Base-by-base conservation (phyloP, 2,888 invertebrate genomes). In the Nemotelus nigrinus region DNA sequence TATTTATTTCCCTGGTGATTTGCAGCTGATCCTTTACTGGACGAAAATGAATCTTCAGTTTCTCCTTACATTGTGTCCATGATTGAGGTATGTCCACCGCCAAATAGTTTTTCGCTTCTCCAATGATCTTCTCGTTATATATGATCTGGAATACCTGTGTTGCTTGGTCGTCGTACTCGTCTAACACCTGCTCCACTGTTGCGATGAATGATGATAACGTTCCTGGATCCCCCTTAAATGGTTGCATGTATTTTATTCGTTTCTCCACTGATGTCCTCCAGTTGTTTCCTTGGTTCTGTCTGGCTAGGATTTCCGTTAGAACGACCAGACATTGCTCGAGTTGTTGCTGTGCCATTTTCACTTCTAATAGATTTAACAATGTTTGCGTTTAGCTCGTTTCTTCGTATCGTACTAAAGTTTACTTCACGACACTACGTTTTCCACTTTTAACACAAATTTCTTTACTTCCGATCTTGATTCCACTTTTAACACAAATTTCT, bases 21-120 rank as follows among this genome's bases (percentile, higher is more conserved):
- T 39, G 43, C 6, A 53, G 10, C 43, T 70, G 53, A 53, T 70
- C 70, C 44, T 70, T 70, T 8, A 57, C 10, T 47, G 70, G 43
- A 41, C 44, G 41, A 10, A 55, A 70, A 47, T 70, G 70, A 8
- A 53, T 25, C 55, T 55, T 53, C n/a, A 55, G 10, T 25, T 53
- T 41, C n/a, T 70, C 55, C 70, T 70, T 70, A 45, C 70, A 70
- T 50, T 67, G 48, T 39, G n/a, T 5, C 67, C 67, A 48, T 7
- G 67, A 25, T 67, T 48, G 25, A 4, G 48, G 67, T 48, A 48
- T 25, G 39, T 67, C 67, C 48, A 25, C 50, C 5, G 48, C 47
- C 25, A 67, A 48, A 48, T n/a, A 67, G 25, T 67, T 67, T n/a
- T 50, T 67, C 48, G 67, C 50, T 67, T 67, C 67, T 39, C 67